phyloP scores from a whole-genome alignment of 2,113 vertebrate genomes.

The Pollachius pollachius region DNA sequence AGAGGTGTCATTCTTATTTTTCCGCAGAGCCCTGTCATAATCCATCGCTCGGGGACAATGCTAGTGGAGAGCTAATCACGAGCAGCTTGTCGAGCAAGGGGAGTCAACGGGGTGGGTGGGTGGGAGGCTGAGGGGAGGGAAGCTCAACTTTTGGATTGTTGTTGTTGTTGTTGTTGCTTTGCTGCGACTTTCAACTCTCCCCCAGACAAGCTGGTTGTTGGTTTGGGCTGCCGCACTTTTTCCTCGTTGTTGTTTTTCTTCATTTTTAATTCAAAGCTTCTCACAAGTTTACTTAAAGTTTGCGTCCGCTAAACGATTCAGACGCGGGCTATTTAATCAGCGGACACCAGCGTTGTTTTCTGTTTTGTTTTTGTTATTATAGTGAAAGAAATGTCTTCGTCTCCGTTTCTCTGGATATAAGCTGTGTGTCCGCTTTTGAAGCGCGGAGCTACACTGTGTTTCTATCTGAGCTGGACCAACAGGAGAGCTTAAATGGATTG shows the following conservation, averaged over 20 bases:
- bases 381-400: too few relatives aligned
- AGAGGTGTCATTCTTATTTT: conserved; percentile 50
- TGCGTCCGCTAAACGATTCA: conserved; percentile 54
- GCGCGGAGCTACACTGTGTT: not conserved
- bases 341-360: conserved; percentile 24
- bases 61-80: conserved; percentile 56
- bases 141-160: conserved; percentile 45
- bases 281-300: conserved; percentile 52
- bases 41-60: conserved; percentile 55
- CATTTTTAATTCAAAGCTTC: conserved; percentile 42
- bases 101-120: too few relatives aligned
- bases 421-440: not conserved
- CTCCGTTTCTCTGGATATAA: conserved; percentile 10
- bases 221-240: conserved; percentile 43
- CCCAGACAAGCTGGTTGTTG: conserved; percentile 41
- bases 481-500: not conserved
- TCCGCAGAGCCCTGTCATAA: conserved; percentile 58
- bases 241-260: conserved; percentile 4
- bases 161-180: not conserved
- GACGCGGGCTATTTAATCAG: conserved; percentile 45
- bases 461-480: not conserved
- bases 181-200: conserved; percentile 51
- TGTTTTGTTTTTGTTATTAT: not conserved
- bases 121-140: conserved; percentile 1
- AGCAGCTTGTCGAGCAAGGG: conserved; percentile 26